Conservation (phyloP, 2,113 vertebrate species). For the Mustela lutreola region DNA sequence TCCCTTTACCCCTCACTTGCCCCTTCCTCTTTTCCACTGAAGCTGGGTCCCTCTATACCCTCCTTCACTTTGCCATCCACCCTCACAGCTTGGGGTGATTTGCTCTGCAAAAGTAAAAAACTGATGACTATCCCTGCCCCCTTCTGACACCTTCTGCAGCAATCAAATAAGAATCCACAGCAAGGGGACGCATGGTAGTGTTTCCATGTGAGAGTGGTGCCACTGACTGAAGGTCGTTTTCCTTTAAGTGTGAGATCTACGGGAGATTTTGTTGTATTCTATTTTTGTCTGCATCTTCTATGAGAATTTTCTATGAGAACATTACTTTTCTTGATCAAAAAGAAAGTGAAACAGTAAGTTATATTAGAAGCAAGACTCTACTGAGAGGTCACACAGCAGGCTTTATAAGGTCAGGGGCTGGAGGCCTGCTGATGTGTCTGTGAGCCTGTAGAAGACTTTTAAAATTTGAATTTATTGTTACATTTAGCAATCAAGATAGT, state of each 20-base stretch:
- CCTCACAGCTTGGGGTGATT: background rate
- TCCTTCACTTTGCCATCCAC: background rate
- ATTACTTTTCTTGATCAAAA: background rate
- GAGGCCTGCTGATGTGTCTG: background rate
- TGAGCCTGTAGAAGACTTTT: background rate
- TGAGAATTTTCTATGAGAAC: background rate
- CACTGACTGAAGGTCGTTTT: background rate
- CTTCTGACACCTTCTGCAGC: background rate
- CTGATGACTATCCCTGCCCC: background rate
- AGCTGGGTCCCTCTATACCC: background rate
- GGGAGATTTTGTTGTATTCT: background rate
- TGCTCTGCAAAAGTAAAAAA: background rate
- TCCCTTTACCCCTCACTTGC: accelerated
- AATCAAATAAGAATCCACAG: background rate
- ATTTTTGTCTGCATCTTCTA: background rate
- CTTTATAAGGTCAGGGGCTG: background rate
- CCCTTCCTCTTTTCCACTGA: background rate
- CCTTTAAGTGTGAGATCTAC: background rate
- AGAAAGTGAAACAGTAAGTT: background rate
- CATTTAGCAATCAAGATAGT: background rate
- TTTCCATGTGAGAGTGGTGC: background rate
- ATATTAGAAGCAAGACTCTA: background rate
- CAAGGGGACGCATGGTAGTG: background rate
- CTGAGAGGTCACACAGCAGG: background rate
- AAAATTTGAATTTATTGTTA: background rate